Conservation (phyloP, 2,888 invertebrate species). For the Isotomurus palustris region DNA sequence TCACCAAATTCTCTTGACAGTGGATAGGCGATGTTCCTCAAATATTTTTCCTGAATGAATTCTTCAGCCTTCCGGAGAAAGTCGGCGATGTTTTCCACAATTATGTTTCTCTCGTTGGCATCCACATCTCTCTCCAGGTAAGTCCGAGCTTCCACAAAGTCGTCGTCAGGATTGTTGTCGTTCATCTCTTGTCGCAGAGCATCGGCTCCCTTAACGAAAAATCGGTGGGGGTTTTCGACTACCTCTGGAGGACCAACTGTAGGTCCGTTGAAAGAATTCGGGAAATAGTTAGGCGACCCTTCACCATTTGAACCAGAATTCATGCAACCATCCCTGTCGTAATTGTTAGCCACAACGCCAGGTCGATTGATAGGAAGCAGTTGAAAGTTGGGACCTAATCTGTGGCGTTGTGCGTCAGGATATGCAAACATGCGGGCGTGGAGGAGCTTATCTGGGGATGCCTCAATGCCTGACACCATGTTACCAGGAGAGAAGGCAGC, state of each 20-base stretch:
- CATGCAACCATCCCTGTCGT: slow-evolving; percentile 14
- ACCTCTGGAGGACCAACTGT: neutral
- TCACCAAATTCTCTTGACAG: too few species aligned
- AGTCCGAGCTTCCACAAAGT: slow-evolving; percentile 73
- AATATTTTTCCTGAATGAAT: slow-evolving; percentile 65
- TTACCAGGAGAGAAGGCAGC: slow-evolving; percentile 19
- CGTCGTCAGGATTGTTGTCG: slow-evolving; percentile 87
- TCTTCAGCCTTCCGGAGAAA: slow-evolving; percentile 71
- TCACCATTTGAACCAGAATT: slow-evolving; percentile 1
- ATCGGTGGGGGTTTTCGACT: too few species aligned
- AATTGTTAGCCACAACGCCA: slow-evolving; percentile 8
- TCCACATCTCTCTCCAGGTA: slow-evolving; percentile 79
- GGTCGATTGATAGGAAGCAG: slow-evolving; percentile 18
- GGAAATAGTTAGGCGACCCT: slow-evolving; percentile 29
- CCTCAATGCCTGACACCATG: slow-evolving; percentile 28
- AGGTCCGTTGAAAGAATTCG: slow-evolving; percentile 28
- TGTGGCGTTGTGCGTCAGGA: slow-evolving; percentile 20
- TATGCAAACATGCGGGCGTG: slow-evolving; percentile 26
- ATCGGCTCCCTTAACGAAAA: slow-evolving; percentile 2
- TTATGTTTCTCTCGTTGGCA: slow-evolving; percentile 65
- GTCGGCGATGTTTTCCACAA: slow-evolving; percentile 73
- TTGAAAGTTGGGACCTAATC: slow-evolving; percentile 18
- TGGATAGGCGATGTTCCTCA: slow-evolving; percentile 11
- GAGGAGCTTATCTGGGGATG: slow-evolving; percentile 23
- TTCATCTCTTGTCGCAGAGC: slow-evolving; percentile 55